Conservation (phyloP, 2,888 invertebrate species). For the Metopia argyrocephala region DNA sequence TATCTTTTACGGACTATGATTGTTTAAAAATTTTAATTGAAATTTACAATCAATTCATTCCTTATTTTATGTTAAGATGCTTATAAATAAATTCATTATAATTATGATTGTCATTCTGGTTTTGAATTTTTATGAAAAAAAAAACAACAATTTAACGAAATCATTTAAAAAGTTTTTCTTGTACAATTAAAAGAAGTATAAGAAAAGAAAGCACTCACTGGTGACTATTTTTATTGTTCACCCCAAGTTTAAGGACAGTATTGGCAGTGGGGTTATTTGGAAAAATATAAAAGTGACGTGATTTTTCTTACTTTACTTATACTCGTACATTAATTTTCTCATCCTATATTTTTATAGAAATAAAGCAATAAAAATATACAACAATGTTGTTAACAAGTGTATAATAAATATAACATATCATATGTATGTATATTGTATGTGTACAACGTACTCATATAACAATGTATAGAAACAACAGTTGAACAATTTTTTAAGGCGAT, state of each 20-base stretch:
- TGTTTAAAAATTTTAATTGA: slow-evolving; percentile 17
- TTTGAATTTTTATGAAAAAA: no score
- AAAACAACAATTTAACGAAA: background rate
- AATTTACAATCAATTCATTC: background rate
- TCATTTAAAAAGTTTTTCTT: background rate
- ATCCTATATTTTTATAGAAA: slow-evolving; percentile 4
- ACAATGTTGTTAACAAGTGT: no score
- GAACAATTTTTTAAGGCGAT: no score
- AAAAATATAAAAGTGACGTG: background rate
- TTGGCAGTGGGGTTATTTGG: background rate
- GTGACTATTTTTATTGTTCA: background rate
- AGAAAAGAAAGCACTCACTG: background rate
- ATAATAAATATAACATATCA: no score
- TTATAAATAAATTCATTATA: background rate
- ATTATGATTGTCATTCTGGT: background rate
- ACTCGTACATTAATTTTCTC: slow-evolving; percentile 40
- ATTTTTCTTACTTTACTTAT: background rate
- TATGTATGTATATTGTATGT: no score
- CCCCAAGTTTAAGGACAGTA: background rate
- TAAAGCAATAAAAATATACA: background rate
- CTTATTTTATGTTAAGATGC: background rate
- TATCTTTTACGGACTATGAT: background rate
- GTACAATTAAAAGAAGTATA: background rate
- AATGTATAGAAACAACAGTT: no score
- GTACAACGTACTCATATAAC: no score